Conservation (phyloP, 2,113 vertebrate species). For the Erpornis zantholeuca region DNA sequence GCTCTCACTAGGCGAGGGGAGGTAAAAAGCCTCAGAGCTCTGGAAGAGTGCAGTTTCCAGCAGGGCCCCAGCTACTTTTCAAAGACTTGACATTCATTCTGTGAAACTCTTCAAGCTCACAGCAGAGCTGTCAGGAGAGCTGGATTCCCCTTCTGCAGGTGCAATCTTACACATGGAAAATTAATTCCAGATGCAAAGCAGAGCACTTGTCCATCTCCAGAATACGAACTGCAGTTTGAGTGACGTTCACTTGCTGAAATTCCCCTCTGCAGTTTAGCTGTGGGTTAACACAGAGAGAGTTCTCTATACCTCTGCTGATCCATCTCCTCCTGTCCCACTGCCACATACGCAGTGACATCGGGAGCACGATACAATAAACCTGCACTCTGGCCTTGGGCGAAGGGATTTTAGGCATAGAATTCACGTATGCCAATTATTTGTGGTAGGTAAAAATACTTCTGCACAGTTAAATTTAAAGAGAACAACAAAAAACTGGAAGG, state of each 20-base stretch:
- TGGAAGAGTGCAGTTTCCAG: neutral
- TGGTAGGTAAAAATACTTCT: neutral
- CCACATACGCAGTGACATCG: accelerated
- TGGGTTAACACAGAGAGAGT: neutral
- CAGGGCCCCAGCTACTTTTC: neutral
- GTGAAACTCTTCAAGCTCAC: neutral
- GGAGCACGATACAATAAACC: neutral
- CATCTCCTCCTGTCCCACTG: neutral
- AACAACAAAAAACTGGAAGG: neutral
- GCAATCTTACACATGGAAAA: conserved; percentile 8
- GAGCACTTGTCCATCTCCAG: neutral
- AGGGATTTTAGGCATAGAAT: neutral
- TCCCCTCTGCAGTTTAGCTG: neutral
- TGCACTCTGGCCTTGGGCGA: neutral
- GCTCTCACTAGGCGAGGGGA: neutral
- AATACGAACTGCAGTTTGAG: neutral
- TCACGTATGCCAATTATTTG: neutral
- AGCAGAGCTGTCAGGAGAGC: neutral
- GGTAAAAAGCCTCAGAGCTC: neutral
- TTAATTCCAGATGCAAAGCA: conserved; percentile 4
- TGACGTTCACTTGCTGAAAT: neutral
- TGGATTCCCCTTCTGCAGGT: conserved; percentile 23
- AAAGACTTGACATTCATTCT: neutral
- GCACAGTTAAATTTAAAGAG: neutral
- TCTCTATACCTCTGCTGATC: neutral